phyloP scores from a whole-genome alignment of 2,797 vertebrate genomes.

The Buceros bicornis region DNA sequence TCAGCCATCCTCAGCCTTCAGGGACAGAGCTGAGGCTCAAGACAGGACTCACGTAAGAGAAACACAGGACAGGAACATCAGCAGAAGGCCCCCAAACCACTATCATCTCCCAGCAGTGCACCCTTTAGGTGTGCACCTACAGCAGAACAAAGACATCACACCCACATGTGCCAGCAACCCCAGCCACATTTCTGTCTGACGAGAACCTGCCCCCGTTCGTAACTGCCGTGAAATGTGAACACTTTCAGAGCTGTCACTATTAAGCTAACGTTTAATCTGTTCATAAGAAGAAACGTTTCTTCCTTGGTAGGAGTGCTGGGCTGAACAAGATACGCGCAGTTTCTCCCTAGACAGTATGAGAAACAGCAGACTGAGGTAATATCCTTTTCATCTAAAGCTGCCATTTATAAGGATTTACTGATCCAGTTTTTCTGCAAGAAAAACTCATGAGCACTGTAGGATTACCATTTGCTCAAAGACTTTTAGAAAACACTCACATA shows the following conservation, averaged over 20 bases:
- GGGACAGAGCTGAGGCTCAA: neutral
- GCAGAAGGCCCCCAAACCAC: neutral
- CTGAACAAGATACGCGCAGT: neutral
- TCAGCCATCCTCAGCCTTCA: neutral
- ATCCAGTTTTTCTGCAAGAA: neutral
- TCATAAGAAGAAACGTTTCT: neutral
- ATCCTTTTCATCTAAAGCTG: neutral
- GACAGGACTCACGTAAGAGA: neutral
- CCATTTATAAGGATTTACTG: slow-evolving; percentile 12
- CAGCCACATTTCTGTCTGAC: neutral
- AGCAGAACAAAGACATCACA: neutral
- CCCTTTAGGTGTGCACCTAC: neutral
- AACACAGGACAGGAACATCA: neutral
- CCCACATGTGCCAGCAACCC: neutral
- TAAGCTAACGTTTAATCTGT: neutral
- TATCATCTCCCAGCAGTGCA: neutral
- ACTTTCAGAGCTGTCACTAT: neutral
- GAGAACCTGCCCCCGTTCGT: neutral
- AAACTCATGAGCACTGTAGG: neutral
- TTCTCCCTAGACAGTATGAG: neutral
- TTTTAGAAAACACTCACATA: neutral
- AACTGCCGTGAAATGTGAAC: accelerated
- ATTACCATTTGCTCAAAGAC: neutral
- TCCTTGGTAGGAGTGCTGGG: neutral
- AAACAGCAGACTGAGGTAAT: neutral